phyloP scores from a whole-genome alignment of 2,888 invertebrate genomes.

The Choristoneura rosaceana region DNA sequence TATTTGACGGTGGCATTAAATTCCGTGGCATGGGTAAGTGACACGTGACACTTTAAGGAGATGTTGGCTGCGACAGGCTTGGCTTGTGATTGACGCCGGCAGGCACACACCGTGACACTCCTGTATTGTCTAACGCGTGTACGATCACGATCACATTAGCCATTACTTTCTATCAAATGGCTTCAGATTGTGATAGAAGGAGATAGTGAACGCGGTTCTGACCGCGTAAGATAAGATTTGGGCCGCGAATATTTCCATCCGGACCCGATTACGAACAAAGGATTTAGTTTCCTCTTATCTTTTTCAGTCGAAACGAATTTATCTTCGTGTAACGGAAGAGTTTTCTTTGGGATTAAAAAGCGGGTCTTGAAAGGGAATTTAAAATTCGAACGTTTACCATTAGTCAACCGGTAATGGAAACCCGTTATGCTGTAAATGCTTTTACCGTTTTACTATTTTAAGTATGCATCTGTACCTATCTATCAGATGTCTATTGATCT shows the following conservation, averaged over 20 bases:
- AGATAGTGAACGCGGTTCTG: background rate
- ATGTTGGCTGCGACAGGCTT: conserved; percentile 4
- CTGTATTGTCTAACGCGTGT: background rate
- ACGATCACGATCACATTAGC: background rate
- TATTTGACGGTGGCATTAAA: conserved; percentile 28
- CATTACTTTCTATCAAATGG: background rate
- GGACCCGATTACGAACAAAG: conserved; percentile 38
- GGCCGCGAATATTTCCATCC: conserved; percentile 31
- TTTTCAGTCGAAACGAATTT: conserved; percentile 37
- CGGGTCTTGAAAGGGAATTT: conserved; percentile 16
- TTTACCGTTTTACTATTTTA: background rate
- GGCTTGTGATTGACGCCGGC: conserved; percentile 15
- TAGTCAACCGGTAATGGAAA: conserved; percentile 11
- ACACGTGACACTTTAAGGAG: conserved; percentile 40
- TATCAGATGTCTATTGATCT: background rate
- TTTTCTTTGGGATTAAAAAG: conserved; percentile 25
- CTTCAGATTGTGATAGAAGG: background rate
- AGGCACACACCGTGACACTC: conserved; percentile 5
- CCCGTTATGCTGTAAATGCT: background rate
- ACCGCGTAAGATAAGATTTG: background rate
- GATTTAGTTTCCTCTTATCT: conserved; percentile 38
- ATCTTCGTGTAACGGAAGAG: conserved; percentile 19
- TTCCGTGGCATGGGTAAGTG: conserved; percentile 32
- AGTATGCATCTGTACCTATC: too few species aligned
- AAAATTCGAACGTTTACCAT: conserved; percentile 8